These are phyloP conservation scores for Verasper variegatus DNA, from an alignment of 2,113 vertebrate genomes.

Conservation along the genomic window DNA sequence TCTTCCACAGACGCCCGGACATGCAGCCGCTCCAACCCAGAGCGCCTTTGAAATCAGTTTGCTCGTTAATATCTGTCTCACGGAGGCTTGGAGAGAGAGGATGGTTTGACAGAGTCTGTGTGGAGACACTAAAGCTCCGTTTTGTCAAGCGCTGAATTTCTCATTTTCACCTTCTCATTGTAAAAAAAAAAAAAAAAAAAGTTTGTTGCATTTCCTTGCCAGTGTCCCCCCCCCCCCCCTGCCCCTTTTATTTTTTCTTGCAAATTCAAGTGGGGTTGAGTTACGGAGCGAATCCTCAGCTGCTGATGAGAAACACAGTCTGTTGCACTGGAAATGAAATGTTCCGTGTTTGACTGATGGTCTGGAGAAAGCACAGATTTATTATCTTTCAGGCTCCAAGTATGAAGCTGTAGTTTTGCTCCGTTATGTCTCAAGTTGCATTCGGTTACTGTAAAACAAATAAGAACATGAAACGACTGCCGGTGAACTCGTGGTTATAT, in stretches of 20 bases:
- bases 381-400: neutral
- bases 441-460: neutral
- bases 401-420: neutral
- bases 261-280: constrained; percentile 13
- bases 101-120: constrained; percentile 45
- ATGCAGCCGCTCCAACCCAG: constrained; percentile 52
- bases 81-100: constrained; percentile 34
- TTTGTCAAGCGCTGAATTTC: constrained; percentile 46
- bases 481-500: no score
- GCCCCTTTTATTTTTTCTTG: constrained; percentile 4
- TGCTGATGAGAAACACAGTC: constrained; percentile 47
- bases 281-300: constrained; percentile 10
- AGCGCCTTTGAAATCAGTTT: constrained; percentile 63
- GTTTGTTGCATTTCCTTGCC: constrained; percentile 26
- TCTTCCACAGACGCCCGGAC: constrained; percentile 58
- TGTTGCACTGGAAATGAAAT: constrained; percentile 34
- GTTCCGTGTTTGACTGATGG: constrained; percentile 12
- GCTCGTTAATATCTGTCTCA: constrained; percentile 67
- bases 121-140: constrained; percentile 54
- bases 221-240: neutral
- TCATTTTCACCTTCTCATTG: constrained; percentile 56
- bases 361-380: neutral
- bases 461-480: no score
- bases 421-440: neutral
- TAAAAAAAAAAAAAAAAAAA: neutral